Percentiles rank a stretch among this genome's conserved stretches.
Evolutionary conservation across 2,888 invertebrate species (phyloP).

Genomic region (Stenotaenia linearis): DNA sequence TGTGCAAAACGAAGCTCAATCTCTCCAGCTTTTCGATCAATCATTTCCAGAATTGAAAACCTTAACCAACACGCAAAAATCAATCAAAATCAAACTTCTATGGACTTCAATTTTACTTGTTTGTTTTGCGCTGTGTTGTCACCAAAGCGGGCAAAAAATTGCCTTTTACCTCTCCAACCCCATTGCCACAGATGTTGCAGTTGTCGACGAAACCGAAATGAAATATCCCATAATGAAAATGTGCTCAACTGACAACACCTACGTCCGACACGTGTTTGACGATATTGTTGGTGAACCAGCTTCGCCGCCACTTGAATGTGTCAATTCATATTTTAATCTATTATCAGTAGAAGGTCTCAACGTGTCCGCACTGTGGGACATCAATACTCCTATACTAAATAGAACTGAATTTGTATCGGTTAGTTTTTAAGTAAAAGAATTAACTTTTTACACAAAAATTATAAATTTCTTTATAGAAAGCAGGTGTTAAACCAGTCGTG

Average conservation of each 20-base stretch:
- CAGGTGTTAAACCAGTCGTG: too few species aligned
- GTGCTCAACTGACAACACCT: not conserved
- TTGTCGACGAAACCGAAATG: not conserved
- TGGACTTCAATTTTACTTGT: not conserved
- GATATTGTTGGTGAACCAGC: not conserved
- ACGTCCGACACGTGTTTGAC: not conserved
- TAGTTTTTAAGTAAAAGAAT: not conserved
- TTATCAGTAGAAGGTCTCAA: not conserved
- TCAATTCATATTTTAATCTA: not conserved
- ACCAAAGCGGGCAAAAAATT: not conserved
- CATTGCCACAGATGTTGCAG: not conserved
- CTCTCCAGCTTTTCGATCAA: not conserved
- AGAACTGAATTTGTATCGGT: not conserved
- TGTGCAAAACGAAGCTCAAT: not conserved
- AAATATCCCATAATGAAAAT: not conserved
- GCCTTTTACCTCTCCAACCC: not conserved
- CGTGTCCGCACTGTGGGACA: not conserved
- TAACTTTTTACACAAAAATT: too few species aligned
- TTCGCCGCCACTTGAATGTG: too few species aligned
- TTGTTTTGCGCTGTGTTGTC: not conserved
- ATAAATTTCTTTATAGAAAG: too few species aligned
- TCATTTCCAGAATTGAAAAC: not conserved
- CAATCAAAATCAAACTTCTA: not conserved
- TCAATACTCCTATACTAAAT: not conserved
- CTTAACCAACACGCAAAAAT: not conserved